These are phyloP conservation scores for Cyclophora punctaria DNA, from an alignment of 2,888 invertebrate genomes.

Conservation along the genomic window DNA sequence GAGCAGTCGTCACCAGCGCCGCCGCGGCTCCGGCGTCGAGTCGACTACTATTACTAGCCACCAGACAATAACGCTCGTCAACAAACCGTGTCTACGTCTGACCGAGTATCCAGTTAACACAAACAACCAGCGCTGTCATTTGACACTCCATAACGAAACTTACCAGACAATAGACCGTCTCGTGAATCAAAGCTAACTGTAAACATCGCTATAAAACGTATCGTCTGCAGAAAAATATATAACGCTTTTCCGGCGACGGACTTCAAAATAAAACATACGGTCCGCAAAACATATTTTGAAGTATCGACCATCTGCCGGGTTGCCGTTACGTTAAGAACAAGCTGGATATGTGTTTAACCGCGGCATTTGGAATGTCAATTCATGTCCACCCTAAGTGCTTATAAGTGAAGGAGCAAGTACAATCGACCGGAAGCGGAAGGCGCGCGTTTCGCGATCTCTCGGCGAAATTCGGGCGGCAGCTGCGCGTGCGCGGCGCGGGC, in stretches of 20 bases:
- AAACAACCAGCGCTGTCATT: no score
- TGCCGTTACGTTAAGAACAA: slow-evolving; percentile 16
- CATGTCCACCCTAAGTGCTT: slow-evolving; percentile 47
- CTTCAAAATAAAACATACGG: no score
- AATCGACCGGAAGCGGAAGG: slow-evolving; percentile 73
- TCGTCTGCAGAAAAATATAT: no score
- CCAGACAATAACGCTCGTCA: background rate
- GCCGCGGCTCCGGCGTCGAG: background rate
- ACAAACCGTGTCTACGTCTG: background rate
- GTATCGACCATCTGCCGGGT: slow-evolving; percentile 18
- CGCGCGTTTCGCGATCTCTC: slow-evolving; percentile 71
- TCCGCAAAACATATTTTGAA: no score
- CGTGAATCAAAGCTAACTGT: no score
- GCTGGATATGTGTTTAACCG: slow-evolving; percentile 26
- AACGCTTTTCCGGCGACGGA: no score
- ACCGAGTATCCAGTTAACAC: background rate
- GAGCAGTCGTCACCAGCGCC: slow-evolving; percentile 9
- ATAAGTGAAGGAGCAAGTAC: slow-evolving; percentile 39
- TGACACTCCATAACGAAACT: no score
- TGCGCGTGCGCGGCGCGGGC: slow-evolving; percentile 53
- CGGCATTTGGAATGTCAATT: slow-evolving; percentile 42
- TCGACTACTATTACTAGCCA: slow-evolving; percentile 4
- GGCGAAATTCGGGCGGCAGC: slow-evolving; percentile 68
- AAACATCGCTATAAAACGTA: no score
- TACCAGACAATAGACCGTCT: no score